Base-by-base conservation (phyloP, 2,888 invertebrate genomes). In the Diarsia dahlii region DNA sequence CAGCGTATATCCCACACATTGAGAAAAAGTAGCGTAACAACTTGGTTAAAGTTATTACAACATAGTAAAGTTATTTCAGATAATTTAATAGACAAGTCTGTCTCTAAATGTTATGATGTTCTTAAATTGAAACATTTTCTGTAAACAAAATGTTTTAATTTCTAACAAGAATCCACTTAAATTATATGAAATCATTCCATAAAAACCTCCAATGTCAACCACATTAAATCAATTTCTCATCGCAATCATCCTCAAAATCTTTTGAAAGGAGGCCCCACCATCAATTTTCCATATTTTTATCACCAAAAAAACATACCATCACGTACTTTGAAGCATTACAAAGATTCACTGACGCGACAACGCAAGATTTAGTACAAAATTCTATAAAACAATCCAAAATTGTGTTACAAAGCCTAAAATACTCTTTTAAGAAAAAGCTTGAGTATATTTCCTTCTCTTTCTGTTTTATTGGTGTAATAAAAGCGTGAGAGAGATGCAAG, bases 271-370 rank as follows among this genome's bases (percentile, higher is more conserved):
- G 86, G 84, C 86, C 82, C 86, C 84, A 82, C 81, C 91, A 94
- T 95, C 91, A 94, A 94, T 95, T 93, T 89, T 89, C 89, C 88
- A 93, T 93, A 94, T 94, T 93, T 94, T 94, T 94, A 93, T 92
- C 91, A 90, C 89, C 81, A 87, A 88, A 87, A 90, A 92, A 93
- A 95, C 71, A 80, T 95, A 89, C 92, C 92, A 78, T 92, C 95
- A 95, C 95, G 90, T 86, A 92, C 89, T 89, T 90, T 94, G 91
- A 93, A 89, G 89, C 90, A 95, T 94, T 90, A 90, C 91, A 74
- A 74, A 92, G 95, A 95, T 94, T 86, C 84, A 89, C 87, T 88
- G 91, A 91, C 85, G 89, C 93, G 94, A 94, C 95, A 95, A 94
- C 92, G 88, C 86, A 90, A 93, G 93, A 94, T 93, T 94, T 93